These are phyloP conservation scores for Noctua pronuba DNA, from an alignment of 2,888 invertebrate genomes.

Conservation along the genomic window DNA sequence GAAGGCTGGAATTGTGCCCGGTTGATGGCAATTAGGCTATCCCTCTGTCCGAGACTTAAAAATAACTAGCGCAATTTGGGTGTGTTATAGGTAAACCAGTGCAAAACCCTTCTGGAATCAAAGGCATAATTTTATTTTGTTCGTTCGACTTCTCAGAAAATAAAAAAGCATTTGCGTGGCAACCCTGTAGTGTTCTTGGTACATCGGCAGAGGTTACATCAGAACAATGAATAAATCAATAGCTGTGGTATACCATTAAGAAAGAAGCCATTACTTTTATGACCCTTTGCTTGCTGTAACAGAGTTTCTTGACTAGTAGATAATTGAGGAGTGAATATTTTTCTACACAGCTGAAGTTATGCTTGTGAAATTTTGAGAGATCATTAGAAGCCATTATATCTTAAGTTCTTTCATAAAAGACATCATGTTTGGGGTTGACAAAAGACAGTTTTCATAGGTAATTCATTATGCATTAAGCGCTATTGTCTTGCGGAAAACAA, in stretches of 20 bases:
- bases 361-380: not conserved
- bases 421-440: not conserved
- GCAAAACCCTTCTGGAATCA: not conserved
- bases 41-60: not conserved
- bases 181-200: slow-evolving; percentile 46
- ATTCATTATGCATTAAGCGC: not conserved
- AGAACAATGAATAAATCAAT: slow-evolving; percentile 62
- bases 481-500: not conserved
- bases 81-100: not conserved
- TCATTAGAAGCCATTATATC: not conserved
- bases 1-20: not conserved
- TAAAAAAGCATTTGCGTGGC: not conserved
- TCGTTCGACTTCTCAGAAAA: not conserved
- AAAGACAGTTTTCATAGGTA: not conserved
- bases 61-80: not conserved
- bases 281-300: slow-evolving; percentile 36
- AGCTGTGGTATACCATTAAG: slow-evolving; percentile 42
- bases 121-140: not conserved
- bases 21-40: not conserved
- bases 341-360: not conserved
- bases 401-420: not conserved
- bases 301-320: slow-evolving; percentile 13
- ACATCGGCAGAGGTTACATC: slow-evolving; percentile 49
- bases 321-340: slow-evolving; percentile 32
- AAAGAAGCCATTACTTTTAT: slow-evolving; percentile 54